phyloP scores from a whole-genome alignment of 2,113 vertebrate species.

The Forbesichthys agassizii region DNA sequence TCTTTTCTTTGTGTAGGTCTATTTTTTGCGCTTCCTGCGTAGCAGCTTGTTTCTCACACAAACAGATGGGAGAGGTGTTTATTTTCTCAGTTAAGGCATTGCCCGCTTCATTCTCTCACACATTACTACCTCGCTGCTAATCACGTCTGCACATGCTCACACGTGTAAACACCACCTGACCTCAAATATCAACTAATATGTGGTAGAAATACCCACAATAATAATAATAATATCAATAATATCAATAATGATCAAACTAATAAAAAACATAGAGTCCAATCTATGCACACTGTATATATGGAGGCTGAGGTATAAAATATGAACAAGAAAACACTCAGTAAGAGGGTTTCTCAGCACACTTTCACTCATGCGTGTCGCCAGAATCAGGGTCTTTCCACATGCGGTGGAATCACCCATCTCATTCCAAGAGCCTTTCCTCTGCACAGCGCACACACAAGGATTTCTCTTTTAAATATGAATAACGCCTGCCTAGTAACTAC shows the following conservation, averaged over 20 bases:
- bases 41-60: constrained; percentile 22
- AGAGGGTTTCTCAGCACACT: constrained; percentile 66
- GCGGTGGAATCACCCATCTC: constrained; percentile 21
- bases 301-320: constrained; percentile 34
- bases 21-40: constrained; percentile 24
- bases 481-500: constrained; percentile 73
- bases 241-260: neutral
- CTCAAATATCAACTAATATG: no score
- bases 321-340: constrained; percentile 60
- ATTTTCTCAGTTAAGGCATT: constrained; percentile 37
- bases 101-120: constrained; percentile 9
- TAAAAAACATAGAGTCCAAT: constrained; percentile 1
- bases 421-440: constrained; percentile 56
- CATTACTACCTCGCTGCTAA: neutral
- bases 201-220: no score
- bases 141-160: constrained; percentile 6
- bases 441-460: constrained; percentile 50
- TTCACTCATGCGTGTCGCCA: constrained; percentile 41
- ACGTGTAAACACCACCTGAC: constrained; percentile 6
- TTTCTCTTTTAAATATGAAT: constrained; percentile 75
- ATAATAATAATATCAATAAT: neutral
- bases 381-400: constrained; percentile 28
- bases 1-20: constrained; percentile 34
- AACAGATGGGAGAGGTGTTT: constrained; percentile 59
- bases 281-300: constrained; percentile 2